Conservation (phyloP, 92 coral and sea anemone species). For the Virgularia gustaviana region DNA sequence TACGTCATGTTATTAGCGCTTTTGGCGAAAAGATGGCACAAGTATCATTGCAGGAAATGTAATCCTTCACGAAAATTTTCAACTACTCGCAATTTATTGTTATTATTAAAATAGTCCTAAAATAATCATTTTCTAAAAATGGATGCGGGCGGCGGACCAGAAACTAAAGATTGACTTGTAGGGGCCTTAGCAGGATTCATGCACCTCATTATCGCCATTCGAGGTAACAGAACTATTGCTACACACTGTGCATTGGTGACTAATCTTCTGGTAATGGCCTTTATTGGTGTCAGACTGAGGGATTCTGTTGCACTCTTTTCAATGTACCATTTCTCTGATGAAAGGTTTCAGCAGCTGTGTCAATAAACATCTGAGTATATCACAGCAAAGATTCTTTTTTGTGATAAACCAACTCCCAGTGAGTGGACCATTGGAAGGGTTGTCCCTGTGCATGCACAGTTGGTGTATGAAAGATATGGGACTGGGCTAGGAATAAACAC, state of each 20-base stretch:
- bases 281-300: neutral
- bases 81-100: slow-evolving; percentile 4
- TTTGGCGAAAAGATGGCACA: neutral
- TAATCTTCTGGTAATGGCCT: neutral
- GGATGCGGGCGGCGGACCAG: slow-evolving; percentile 23
- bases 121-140: neutral
- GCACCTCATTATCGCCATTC: neutral
- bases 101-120: slow-evolving; percentile 2
- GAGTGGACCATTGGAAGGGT: neutral
- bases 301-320: slow-evolving; percentile 1
- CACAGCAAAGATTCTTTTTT: neutral
- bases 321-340: no score
- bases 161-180: slow-evolving; percentile 19
- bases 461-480: slow-evolving; percentile 38
- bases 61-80: slow-evolving; percentile 10
- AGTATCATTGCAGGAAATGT: neutral
- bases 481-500: slow-evolving; percentile 46
- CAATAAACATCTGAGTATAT: no score
- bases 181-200: slow-evolving; percentile 21
- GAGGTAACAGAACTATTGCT: neutral
- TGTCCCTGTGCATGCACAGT: slow-evolving; percentile 39
- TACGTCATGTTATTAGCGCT: slow-evolving; percentile 4
- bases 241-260: neutral
- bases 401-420: neutral
- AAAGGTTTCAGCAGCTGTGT: no score